A percentile compares a stretch with the other conserved stretches of the same genome.
These are phyloP conservation scores for Cydia strobilella DNA, from an alignment of 1,140 invertebrate genomes.

Conservation along the genomic window DNA sequence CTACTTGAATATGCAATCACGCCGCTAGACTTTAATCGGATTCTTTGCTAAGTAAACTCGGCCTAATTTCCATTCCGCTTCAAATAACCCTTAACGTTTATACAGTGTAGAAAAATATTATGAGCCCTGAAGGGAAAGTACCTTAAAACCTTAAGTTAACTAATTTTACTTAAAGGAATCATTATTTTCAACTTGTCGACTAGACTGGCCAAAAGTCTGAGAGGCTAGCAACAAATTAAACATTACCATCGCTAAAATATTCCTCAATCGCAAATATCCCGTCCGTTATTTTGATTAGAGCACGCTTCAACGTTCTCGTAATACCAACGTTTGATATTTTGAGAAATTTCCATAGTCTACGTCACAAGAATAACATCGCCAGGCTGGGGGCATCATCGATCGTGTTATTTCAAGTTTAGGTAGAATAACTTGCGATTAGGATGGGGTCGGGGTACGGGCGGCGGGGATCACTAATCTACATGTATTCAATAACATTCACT, in stretches of 20 bases:
- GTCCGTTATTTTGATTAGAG: constrained; percentile 21
- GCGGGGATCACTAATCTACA: neutral
- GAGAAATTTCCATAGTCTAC: constrained; percentile 24
- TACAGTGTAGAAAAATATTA: too few relatives aligned
- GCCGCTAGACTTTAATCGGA: constrained; percentile 25
- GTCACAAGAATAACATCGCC: constrained; percentile 16
- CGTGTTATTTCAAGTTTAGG: constrained; percentile 31
- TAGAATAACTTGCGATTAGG: constrained; percentile 7
- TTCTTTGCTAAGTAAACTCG: constrained; percentile 27
- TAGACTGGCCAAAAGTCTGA: neutral
- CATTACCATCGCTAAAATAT: neutral
- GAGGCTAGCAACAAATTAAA: neutral
- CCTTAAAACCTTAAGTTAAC: too few relatives aligned
- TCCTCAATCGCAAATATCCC: constrained; percentile 4
- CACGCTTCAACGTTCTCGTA: neutral
- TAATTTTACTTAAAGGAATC: too few relatives aligned
- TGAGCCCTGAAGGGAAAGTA: too few relatives aligned
- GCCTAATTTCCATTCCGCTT: constrained; percentile 5
- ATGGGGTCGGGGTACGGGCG: neutral
- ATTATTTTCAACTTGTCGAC: neutral
- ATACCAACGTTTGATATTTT: constrained; percentile 21
- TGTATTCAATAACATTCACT: neutral
- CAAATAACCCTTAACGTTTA: neutral
- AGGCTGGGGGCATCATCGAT: constrained; percentile 14
- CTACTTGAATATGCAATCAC: constrained; percentile 31